Base-by-base conservation (phyloP, 2,888 invertebrate species). In the Agonopterix heracliana region DNA sequence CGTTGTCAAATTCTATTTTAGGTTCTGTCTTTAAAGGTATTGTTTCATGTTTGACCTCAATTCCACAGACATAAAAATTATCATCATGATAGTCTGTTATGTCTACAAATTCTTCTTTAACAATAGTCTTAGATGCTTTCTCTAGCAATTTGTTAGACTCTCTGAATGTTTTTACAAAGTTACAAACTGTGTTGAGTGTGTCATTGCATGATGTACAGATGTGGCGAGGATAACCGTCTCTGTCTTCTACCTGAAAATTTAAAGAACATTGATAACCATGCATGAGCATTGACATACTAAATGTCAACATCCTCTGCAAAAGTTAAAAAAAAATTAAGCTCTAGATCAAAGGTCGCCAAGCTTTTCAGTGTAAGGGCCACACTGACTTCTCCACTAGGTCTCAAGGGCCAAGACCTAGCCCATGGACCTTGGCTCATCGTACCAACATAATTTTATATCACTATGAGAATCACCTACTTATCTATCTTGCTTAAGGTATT, bases 191-290 rank as follows among this genome's bases (percentile, higher is more conserved):
- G 36, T 81, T 68, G 54, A 87, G 56, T 4, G 66, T 74, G 11
- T 62, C 57, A 54, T 73, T 71, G 64, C 87, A 88, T 17, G 53
- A 51, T 8, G 61, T 54, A 63, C 87, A 88, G 52, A 87, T 81
- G 54, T 66, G 67, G 44, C 70, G 71, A 43, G 87, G 87, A 60
- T 73, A 82, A 34, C 85, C 86, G 46, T 73, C 68, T 36, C 75
- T 53, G 55, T 87, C 81, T 64, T 83, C 73, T 55, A 88, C 61
- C 87, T 88, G 70, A 34, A 75, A 75, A 55, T 49, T 34, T 46
- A 4, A 10, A 55, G 13, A 54, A n/a, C n/a, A n/a, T n/a, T n/a
- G n/a, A n/a, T n/a, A n/a, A n/a, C n/a, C n/a, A n/a, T n/a, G n/a
- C 26, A 26, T 26, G 26, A 26, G 26, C 26, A 26, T 5, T 26